Conservation (phyloP, 2,797 vertebrate species). For the Arrhamphus sclerolepis region DNA sequence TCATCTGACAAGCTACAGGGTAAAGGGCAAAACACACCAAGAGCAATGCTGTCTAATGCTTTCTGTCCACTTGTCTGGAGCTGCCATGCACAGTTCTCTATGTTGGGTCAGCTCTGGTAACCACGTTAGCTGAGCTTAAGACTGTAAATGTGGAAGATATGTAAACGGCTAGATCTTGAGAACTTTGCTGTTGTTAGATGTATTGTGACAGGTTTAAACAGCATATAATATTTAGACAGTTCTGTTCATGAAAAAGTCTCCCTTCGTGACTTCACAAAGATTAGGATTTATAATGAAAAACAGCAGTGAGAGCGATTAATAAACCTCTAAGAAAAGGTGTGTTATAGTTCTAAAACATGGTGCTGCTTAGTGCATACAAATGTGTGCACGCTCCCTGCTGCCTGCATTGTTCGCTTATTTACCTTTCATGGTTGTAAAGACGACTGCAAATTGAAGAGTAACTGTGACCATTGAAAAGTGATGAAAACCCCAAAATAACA, state of each 20-base stretch:
- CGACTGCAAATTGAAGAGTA: conserved; percentile 15
- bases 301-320: background rate
- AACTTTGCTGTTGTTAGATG: conserved; percentile 6
- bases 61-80: conserved; percentile 16
- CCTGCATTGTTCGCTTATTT: conserved; percentile 36
- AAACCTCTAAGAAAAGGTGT: background rate
- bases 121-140: background rate
- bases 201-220: conserved; percentile 4
- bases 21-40: conserved; percentile 48
- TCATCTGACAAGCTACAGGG: conserved; percentile 46
- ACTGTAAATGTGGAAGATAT: background rate
- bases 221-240: background rate
- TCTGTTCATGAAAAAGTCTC: background rate
- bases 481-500: conserved; percentile 38
- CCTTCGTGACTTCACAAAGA: too few relatives aligned
- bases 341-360: background rate
- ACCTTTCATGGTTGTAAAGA: conserved; percentile 2
- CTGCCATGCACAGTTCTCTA: conserved; percentile 6
- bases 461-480: conserved; percentile 31
- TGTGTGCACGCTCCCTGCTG: background rate
- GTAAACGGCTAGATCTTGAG: background rate
- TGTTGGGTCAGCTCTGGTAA: background rate
- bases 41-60: conserved; percentile 44
- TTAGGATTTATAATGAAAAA: too few relatives aligned
- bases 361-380: background rate